Evolutionary conservation across 2,113 vertebrate genomes (phyloP).

Genomic region (Penelope pileata): DNA sequence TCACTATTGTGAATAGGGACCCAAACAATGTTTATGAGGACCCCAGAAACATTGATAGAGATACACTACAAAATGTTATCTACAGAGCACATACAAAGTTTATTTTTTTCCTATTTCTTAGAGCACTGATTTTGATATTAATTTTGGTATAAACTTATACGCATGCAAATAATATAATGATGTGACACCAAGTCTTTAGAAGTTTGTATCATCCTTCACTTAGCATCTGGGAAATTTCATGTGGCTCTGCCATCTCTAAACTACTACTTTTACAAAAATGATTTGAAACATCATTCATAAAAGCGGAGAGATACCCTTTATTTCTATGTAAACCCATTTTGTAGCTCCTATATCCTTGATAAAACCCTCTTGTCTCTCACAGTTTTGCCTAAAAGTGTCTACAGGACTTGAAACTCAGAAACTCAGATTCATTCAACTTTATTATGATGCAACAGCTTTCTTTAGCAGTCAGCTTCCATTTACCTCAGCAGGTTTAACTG

Average conservation of each 20-base stretch:
- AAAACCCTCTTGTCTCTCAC: background rate
- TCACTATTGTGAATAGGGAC: background rate
- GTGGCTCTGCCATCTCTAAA: background rate
- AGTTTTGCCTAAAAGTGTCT: constrained; percentile 12
- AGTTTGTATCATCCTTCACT: background rate
- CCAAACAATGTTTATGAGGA: background rate
- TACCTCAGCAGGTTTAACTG: constrained; percentile 21
- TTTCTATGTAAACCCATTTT: background rate
- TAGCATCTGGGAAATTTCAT: background rate
- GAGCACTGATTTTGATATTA: background rate
- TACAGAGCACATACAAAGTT: background rate
- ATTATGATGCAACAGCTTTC: background rate
- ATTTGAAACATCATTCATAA: background rate
- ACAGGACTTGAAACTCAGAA: background rate
- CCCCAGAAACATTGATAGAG: background rate
- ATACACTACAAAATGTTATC: background rate
- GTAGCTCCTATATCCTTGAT: background rate
- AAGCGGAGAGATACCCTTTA: background rate
- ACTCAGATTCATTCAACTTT: background rate
- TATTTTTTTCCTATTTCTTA: background rate
- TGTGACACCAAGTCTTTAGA: background rate
- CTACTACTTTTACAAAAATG: background rate
- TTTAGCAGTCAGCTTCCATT: constrained; percentile 34
- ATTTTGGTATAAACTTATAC: background rate
- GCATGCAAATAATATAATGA: background rate